Base-by-base conservation (phyloP, 2,797 vertebrate genomes). In the Macrochelys suwanniensis region DNA sequence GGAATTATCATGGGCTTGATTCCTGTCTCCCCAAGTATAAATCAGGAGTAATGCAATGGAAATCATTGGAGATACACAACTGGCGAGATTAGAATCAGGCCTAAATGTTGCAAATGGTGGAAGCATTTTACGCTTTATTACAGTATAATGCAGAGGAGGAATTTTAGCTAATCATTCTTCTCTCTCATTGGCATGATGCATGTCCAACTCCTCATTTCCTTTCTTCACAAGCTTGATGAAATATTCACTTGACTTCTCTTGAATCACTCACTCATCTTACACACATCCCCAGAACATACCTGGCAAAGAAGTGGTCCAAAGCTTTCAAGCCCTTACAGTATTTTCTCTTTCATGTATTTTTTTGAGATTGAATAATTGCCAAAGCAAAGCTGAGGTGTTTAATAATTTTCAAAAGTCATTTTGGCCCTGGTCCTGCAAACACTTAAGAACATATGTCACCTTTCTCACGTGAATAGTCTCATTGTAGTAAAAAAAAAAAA, bases 311-410 rank as follows among this genome's bases (percentile, higher is more conserved):
- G 50, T 26, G 78, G 74, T 54, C 26, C 74, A 77, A 74, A 42
- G 94, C 89, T 96, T 96, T 83, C 51, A 96, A 84, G 79, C 25
- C 25, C 77, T 94, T 95, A 49, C 51, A 96, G 90, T 12, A 80
- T 45, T 50, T 33, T 91, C 92, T 84, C 82, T 61, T 28, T 88
- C 61, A 26, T 11, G 23, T 61, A 0, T 4, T 93, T 96, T 96
- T 74, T 83, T 19, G 17, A 54, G 53, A 61, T 0, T 45, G 37
- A 87, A 61, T 6, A 80, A 49, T 21, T 25, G 53, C 76, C 26
- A 89, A 80, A 51, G 61, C 49, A 37, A 93, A 80, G 6, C 13
- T 10, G 11, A 57, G 2, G 7, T 9, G 1, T 17, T 89, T 26
- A 33, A 25, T 77, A 80, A 45, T 28, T n/a, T 79, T 16, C 68